Conservation (phyloP, 2,888 invertebrate species). For the Neoscelio sp. region DNA sequence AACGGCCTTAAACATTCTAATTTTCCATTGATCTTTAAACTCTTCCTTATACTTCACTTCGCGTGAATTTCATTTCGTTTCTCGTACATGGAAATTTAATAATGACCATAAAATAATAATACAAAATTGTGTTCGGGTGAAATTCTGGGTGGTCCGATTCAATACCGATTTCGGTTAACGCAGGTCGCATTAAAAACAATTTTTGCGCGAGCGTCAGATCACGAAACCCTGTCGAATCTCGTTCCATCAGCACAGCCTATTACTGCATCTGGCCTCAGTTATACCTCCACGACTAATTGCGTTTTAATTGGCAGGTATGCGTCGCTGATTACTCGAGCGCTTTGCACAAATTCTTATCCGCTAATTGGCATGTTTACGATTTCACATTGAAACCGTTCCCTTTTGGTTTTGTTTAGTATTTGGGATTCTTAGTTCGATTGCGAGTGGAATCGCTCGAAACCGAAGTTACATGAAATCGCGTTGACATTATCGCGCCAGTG, state of each 20-base stretch:
- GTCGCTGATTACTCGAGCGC: conserved; percentile 31
- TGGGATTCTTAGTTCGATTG: conserved; percentile 8
- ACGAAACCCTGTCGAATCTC: conserved; percentile 12
- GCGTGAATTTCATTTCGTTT: too few species aligned
- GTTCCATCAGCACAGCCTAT: conserved; percentile 19
- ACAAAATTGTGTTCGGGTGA: conserved; percentile 1
- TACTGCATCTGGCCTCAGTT: conserved; percentile 16
- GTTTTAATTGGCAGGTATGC: conserved; percentile 51
- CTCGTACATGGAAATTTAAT: too few species aligned
- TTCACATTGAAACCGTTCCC: conserved; percentile 48
- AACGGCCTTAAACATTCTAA: too few species aligned
- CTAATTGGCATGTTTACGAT: conserved; percentile 53
- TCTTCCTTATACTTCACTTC: too few species aligned
- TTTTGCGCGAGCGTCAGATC: background rate
- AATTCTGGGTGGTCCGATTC: conserved; percentile 31
- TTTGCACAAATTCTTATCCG: conserved; percentile 46
- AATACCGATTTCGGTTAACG: conserved; percentile 26
- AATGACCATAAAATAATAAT: background rate
- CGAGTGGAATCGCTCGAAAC: conserved; percentile 8
- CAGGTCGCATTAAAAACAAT: conserved; percentile 9
- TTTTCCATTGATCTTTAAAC: too few species aligned
- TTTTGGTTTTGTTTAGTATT: conserved; percentile 16
- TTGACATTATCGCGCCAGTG: background rate
- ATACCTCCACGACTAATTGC: conserved; percentile 33
- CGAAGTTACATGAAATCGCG: conserved; percentile 12